Conservation (phyloP, 2,113 vertebrate species). For the Chauna torquata region DNA sequence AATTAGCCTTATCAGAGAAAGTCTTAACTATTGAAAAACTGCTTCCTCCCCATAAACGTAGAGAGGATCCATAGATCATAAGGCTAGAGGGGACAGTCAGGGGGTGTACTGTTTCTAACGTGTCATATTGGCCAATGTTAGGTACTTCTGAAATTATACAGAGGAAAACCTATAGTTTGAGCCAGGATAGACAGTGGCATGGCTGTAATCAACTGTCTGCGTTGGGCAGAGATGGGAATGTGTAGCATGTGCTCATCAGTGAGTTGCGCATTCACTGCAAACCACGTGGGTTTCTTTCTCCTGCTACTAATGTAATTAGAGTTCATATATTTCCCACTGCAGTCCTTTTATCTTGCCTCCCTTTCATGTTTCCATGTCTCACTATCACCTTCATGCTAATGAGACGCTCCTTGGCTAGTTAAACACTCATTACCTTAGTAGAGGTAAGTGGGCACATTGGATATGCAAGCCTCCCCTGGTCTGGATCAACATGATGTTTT, state of each 20-base stretch:
- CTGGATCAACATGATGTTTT: not conserved
- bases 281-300: not conserved
- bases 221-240: not conserved
- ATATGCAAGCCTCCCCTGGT: not conserved
- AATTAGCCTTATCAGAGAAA: constrained; percentile 13
- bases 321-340: not conserved
- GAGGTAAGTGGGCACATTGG: not conserved
- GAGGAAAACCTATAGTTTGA: not conserved
- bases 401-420: not conserved
- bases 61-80: not conserved
- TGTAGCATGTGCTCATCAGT: not conserved
- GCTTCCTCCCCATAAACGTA: not conserved
- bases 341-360: constrained; percentile 35
- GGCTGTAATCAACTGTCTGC: not conserved
- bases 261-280: not conserved
- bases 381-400: constrained; percentile 14
- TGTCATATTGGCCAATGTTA: not conserved
- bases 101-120: not conserved
- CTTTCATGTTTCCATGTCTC: constrained; percentile 31
- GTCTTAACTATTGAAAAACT: constrained; percentile 16
- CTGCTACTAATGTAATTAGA: not conserved
- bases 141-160: not conserved
- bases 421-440: not conserved
- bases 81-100: not conserved
- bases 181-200: not conserved